Evolutionary conservation across 1,140 invertebrate species (phyloP), one percentile per base, ranked within the genome.

Genomic region (Plectrocnemia conspersa): DNA sequence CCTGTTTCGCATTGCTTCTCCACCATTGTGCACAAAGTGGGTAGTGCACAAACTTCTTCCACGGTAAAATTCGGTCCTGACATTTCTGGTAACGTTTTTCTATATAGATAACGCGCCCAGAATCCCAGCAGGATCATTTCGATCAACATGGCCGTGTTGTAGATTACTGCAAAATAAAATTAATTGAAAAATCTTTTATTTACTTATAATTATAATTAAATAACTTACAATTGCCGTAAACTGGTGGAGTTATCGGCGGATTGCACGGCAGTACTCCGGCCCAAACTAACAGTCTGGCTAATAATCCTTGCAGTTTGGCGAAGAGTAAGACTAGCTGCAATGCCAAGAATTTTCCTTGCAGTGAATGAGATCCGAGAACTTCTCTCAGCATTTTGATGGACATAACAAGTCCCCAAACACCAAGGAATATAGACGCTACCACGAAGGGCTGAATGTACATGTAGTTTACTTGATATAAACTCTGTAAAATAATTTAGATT

Each of bases 391-490:
- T 68, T 2, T 73, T 68, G 1, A 81, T 75, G 3, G 73, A 74
- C 78, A 82, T 82, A 10, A 73, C 71, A 52, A 82, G 74, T 0
- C 77, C 79, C 80, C 81, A 83, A 13, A 83, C 69, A 2, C 80
- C 81, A n/a, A 76, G 69, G 3, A 82, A 58, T 19, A 83, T 81
- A 1, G 80, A 82, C 0, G 72, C 64, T 1, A 75, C 72, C 1
- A 82, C 70, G 11, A 82, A 65, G 1, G 78, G 78, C 66, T 82
- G 80, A 40, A 82, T 64, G 62, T 77, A 83, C 61, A 77, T 69
- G 63, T 81, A 80, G 59, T 75, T 78, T 1, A 76, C 71, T 62
- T 74, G 68, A 56, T 82, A 82, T 45, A 82, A 59, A 64, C 71
- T 77, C 80, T 83, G 68, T 46, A 77, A 77, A 24, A 50, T 52